These are phyloP conservation scores for Apoderus coryli DNA, from an alignment of 2,888 invertebrate genomes.

Conservation along the genomic window DNA sequence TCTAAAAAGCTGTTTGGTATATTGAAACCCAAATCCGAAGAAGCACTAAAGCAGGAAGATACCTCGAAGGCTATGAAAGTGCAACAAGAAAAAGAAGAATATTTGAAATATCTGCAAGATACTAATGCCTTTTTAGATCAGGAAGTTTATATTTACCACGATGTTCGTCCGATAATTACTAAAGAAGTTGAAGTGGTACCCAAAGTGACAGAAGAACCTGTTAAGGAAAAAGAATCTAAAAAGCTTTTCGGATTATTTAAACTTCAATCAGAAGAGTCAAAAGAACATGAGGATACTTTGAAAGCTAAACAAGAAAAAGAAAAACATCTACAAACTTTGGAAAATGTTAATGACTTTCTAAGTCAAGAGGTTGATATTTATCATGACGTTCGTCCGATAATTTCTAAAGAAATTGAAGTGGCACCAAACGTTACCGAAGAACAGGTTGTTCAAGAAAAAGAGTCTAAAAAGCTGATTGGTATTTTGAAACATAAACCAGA, in stretches of 20 bases:
- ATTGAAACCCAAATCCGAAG: slow-evolving; percentile 10
- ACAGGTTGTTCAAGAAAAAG: slow-evolving; percentile 7
- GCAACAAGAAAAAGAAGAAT: too few relatives aligned
- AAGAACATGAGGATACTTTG: slow-evolving; percentile 10
- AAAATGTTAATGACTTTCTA: slow-evolving; percentile 12
- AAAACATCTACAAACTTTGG: slow-evolving; percentile 7
- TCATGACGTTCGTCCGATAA: slow-evolving; percentile 16
- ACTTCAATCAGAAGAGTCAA: slow-evolving; percentile 5
- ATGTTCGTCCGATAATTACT: slow-evolving; percentile 15
- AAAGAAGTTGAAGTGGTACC: slow-evolving; percentile 3
- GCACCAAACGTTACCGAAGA: slow-evolving; percentile 9
- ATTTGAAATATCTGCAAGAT: slow-evolving; percentile 6
- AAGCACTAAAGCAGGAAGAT: slow-evolving; percentile 2
- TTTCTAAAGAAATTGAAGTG: slow-evolving; percentile 10
- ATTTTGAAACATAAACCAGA: slow-evolving; percentile 13
- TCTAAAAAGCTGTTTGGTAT: slow-evolving; percentile 9
- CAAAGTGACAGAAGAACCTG: slow-evolving; percentile 4
- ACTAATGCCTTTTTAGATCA: slow-evolving; percentile 15
- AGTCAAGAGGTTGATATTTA: slow-evolving; percentile 16
- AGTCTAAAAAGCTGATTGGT: slow-evolving; percentile 12
- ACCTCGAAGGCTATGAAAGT: neutral
- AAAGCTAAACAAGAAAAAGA: slow-evolving; percentile 2
- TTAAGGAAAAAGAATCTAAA: neutral
- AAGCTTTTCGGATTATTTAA: slow-evolving; percentile 10
- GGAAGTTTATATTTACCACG: slow-evolving; percentile 19